Conservation (phyloP, 2,888 invertebrate genomes). For the Trichacis sp. region DNA sequence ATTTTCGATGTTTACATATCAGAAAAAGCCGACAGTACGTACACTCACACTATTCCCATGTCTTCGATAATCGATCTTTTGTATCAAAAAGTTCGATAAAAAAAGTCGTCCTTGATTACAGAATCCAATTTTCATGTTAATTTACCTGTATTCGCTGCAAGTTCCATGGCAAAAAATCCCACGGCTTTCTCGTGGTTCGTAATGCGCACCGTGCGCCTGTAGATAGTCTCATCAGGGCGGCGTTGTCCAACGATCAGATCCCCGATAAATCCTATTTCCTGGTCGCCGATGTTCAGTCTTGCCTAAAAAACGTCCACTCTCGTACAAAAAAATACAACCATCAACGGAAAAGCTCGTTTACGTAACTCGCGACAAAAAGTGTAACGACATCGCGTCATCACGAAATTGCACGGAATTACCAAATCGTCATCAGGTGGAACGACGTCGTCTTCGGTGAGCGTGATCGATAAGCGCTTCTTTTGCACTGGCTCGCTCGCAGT, state of each 20-base stretch:
- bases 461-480: slow-evolving; percentile 46
- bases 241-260: slow-evolving; percentile 57
- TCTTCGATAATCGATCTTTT: too few relatives aligned
- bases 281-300: slow-evolving; percentile 6
- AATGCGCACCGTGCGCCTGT: slow-evolving; percentile 57
- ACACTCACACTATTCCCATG: too few relatives aligned
- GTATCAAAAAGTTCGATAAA: too few relatives aligned
- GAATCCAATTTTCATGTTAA: too few relatives aligned
- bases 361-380: too few relatives aligned
- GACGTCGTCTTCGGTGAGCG: slow-evolving; percentile 50
- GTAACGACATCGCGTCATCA: too few relatives aligned
- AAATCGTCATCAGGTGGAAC: slow-evolving; percentile 41
- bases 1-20: too few relatives aligned
- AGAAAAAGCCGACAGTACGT: too few relatives aligned
- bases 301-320: background rate
- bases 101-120: too few relatives aligned
- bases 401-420: slow-evolving; percentile 35
- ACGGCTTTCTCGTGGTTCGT: slow-evolving; percentile 58
- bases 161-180: slow-evolving; percentile 51
- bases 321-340: too few relatives aligned
- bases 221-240: slow-evolving; percentile 59
- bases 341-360: too few relatives aligned
- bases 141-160: slow-evolving; percentile 58
- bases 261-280: slow-evolving; percentile 55
- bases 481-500: slow-evolving; percentile 44